Base-by-base conservation (phyloP, 2,113 vertebrate genomes). In the Solenodon paradoxus region DNA sequence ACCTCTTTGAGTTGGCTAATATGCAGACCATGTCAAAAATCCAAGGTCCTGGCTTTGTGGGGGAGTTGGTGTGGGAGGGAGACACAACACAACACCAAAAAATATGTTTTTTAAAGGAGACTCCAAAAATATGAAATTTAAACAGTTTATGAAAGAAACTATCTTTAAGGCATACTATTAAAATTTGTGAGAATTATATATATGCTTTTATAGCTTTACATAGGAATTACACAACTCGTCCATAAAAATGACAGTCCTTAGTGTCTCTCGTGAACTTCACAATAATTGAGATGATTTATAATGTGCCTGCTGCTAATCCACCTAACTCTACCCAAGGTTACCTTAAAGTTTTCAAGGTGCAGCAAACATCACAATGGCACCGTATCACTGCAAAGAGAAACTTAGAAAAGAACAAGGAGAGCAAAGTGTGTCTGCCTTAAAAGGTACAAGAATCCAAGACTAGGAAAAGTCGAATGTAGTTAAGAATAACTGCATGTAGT, bases 41-140 rank as follows among this genome's bases (percentile, higher is more conserved):
- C n/a, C n/a, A n/a, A n/a, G n/a, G n/a, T n/a, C n/a, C n/a, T n/a
- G n/a, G n/a, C n/a, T n/a, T n/a, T n/a, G n/a, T n/a, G n/a, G n/a
- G n/a, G n/a, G n/a, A n/a, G n/a, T n/a, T n/a, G n/a, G n/a, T n/a
- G n/a, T n/a, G n/a, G n/a, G n/a, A n/a, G n/a, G n/a, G n/a, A n/a
- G n/a, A n/a, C n/a, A n/a, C n/a, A n/a, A n/a, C n/a, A n/a, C n/a
- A n/a, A n/a, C n/a, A n/a, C n/a, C n/a, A n/a, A n/a, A n/a, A n/a
- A n/a, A n/a, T n/a, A n/a, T n/a, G n/a, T n/a, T n/a, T n/a, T n/a
- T 96, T 63, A 78, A 82, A n/a, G 15, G 22, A 68, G n/a, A 96
- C 30, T 87, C 24, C 16, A 93, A 84, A 59, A 89, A 86, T 64
- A 8, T 89, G 51, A 94, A 94, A 92, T 92, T 68, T 68, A 77